Conservation (phyloP, 2,888 invertebrate genomes). For the Ellobium chinense region DNA sequence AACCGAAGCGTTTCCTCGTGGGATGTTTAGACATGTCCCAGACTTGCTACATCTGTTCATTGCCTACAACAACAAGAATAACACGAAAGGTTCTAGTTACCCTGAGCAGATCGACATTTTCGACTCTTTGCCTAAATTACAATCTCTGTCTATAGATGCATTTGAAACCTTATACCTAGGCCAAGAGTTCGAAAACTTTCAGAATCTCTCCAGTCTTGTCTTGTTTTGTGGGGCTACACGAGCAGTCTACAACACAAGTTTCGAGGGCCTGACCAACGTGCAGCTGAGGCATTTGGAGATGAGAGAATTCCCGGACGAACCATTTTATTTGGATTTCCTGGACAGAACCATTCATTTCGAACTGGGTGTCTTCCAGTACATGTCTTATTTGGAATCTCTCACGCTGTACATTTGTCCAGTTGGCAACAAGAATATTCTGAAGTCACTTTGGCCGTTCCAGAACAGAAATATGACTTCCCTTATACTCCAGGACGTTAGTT, state of each 20-base stretch:
- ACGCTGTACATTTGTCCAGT: not conserved
- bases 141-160: not conserved
- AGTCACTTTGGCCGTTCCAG: not conserved
- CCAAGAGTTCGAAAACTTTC: slow-evolving; percentile 1
- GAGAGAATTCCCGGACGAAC: too few species aligned
- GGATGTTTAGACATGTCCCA: not conserved
- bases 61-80: not conserved
- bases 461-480: not conserved
- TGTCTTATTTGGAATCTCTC: not conserved
- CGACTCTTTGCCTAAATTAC: not conserved
- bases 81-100: not conserved
- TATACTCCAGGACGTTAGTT: not conserved
- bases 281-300: not conserved
- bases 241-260: not conserved
- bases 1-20: not conserved
- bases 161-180: not conserved
- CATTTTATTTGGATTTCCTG: not conserved
- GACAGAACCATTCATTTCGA: not conserved
- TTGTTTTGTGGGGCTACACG: not conserved
- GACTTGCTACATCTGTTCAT: not conserved
- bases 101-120: slow-evolving; percentile 9
- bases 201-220: not conserved
- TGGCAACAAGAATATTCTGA: slow-evolving; percentile 14
- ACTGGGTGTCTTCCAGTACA: not conserved
- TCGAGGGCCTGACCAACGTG: not conserved